Base-by-base conservation (phyloP, 2,888 invertebrate species). In the Catocala fraxini region DNA sequence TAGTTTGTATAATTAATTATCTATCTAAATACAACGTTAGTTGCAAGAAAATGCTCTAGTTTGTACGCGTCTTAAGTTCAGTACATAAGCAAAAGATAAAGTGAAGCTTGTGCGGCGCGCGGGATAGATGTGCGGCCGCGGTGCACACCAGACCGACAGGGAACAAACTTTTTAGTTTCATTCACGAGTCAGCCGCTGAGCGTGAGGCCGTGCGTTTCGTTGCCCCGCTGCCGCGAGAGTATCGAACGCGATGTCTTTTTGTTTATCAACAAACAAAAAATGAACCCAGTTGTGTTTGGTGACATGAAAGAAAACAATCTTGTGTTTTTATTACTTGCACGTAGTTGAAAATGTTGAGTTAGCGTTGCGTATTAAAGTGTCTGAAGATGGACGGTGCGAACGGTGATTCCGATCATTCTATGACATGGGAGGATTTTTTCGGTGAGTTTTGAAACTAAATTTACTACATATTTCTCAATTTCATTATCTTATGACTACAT, bases 361-460 rank as follows among this genome's bases (percentile, higher is more conserved):
- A 82, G 72, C 77, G 69, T 75, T 79, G 70, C 72, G 75, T 75
- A 73, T 65, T 71, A 75, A 71, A 82, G 87, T 89, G 85, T 73
- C 79, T 74, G 85, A 93, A 90, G 83, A 94, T 94, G 94, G 94
- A 94, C 85, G 94, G 92, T 84, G 89, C 92, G 76, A 94, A 91
- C 80, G 94, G 93, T 82, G 96, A 96, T 87, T 96, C 96, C 79
- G 96, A 96, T 89, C 95, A 95, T 82, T 96, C 96, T 86, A 95
- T 96, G 94, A 96, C 95, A 85, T 96, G 96, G 96, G 96, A 96
- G 89, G 96, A 96, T 83, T 96, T 96, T 94, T 96, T 96, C 83
- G 96, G 96, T 96, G 82, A 91, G 96, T 94, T 57, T 61, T 48
- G 4, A 25, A 25, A 25, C 25, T 2, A 46, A 34, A 35, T 5